phyloP scores from a whole-genome alignment of 2,888 invertebrate species.

The Agrotis ipsilon region DNA sequence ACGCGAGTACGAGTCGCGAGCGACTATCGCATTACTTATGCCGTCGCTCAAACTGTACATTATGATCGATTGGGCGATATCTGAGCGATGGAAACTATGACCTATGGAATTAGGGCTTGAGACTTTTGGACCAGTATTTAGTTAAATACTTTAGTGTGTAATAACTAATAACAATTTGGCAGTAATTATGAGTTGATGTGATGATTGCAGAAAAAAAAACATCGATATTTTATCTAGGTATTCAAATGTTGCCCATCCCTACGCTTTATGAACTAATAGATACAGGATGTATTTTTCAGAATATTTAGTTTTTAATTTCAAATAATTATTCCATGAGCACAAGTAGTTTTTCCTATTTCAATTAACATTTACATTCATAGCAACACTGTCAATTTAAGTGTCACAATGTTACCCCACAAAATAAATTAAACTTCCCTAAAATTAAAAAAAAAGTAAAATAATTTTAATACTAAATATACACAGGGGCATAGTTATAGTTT shows the following conservation, averaged over 20 bases:
- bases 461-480: constrained; percentile 73
- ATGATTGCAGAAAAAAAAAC: too few relatives aligned
- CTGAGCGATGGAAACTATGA: constrained; percentile 62
- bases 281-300: not conserved
- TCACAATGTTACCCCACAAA: constrained; percentile 37
- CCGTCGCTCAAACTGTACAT: constrained; percentile 58
- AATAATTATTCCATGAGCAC: not conserved
- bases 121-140: constrained; percentile 8
- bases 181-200: too few relatives aligned
- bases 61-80: constrained; percentile 61
- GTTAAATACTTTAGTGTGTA: not conserved
- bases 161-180: too few relatives aligned
- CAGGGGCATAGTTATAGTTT: constrained; percentile 77
- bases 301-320: too few relatives aligned
- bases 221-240: not conserved
- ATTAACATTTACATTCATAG: not conserved
- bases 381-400: constrained; percentile 20
- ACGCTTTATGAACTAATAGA: not conserved
- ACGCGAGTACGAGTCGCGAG: constrained; percentile 53
- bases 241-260: not conserved
- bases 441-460: constrained; percentile 64
- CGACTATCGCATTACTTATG: constrained; percentile 53
- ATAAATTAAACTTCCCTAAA: constrained; percentile 42
- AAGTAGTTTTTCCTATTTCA: not conserved
- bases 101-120: constrained; percentile 37